Percentiles rank a stretch among this genome's conserved stretches.
These are phyloP conservation scores for Tuberolachnus salignus DNA, from an alignment of 2,888 invertebrate species.

Conservation along the genomic window DNA sequence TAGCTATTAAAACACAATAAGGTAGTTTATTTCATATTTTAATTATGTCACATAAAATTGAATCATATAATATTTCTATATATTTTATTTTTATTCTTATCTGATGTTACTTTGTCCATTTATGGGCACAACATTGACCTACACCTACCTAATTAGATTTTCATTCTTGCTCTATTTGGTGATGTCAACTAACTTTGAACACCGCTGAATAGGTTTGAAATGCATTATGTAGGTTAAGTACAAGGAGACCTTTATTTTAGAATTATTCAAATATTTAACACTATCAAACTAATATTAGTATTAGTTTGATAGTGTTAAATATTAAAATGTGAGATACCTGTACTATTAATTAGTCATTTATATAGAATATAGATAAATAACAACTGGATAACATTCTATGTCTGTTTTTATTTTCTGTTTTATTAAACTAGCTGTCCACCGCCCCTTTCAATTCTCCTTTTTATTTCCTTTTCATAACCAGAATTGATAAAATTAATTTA, in stretches of 20 bases:
- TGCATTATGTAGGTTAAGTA: conserved; percentile 43
- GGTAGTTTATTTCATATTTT: conserved; percentile 14
- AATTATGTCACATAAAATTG: conserved; percentile 31
- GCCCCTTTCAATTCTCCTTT: too few relatives aligned
- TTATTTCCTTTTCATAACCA: too few relatives aligned
- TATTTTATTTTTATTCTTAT: conserved; percentile 43
- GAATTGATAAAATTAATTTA: too few relatives aligned
- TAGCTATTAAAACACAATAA: not conserved
- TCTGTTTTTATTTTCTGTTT: too few relatives aligned
- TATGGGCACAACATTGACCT: conserved; percentile 56
- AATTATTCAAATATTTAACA: conserved; percentile 11
- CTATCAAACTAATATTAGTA: too few relatives aligned
- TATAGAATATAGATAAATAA: too few relatives aligned
- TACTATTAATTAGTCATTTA: too few relatives aligned
- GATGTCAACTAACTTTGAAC: conserved; percentile 52
- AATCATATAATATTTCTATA: conserved; percentile 20
- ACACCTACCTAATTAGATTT: conserved; percentile 56
- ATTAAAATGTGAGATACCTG: too few relatives aligned
- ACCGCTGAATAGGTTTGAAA: conserved; percentile 35
- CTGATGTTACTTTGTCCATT: conserved; percentile 52
- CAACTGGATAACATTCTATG: too few relatives aligned
- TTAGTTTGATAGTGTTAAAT: too few relatives aligned
- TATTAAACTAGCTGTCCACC: too few relatives aligned
- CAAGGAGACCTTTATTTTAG: conserved; percentile 20
- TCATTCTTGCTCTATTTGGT: conserved; percentile 53